Percentiles rank a stretch among this genome's conserved stretches.
These are phyloP conservation scores for Echinarachnius parma DNA, from an alignment of 53 echinoderm and acorn worm genomes.

Conservation along the genomic window DNA sequence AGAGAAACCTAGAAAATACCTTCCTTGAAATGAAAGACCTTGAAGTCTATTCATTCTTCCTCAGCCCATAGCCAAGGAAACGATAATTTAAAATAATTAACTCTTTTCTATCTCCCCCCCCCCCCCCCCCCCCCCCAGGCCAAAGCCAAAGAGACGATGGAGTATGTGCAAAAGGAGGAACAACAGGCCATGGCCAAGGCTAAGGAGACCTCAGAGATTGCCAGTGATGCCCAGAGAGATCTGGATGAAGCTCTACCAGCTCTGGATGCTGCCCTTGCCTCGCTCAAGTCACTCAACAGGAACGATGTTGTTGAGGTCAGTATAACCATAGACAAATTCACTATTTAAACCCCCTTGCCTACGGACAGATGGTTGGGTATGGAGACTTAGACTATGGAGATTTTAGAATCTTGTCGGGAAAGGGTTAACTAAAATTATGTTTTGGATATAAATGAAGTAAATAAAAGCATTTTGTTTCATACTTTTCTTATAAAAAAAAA, in stretches of 20 bases:
- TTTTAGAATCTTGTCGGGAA: too few species aligned
- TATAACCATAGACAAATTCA: too few species aligned
- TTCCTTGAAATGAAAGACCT: too few species aligned
- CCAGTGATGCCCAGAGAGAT: slow-evolving; percentile 89
- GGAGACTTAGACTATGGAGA: too few species aligned
- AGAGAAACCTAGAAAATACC: slow-evolving; percentile 88
- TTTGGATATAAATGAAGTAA: too few species aligned
- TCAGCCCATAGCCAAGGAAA: too few species aligned
- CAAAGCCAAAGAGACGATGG: slow-evolving; percentile 87
- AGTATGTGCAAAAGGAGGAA: slow-evolving; percentile 96
- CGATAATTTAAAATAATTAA: not conserved
- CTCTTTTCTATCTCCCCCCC: not conserved
- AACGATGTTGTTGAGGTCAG: slow-evolving; percentile 95
- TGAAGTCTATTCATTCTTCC: too few species aligned
- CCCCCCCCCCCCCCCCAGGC: not conserved
- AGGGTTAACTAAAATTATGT: too few species aligned
- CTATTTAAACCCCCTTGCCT: too few species aligned
- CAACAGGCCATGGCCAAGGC: slow-evolving; percentile 90
- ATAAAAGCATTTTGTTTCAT: too few species aligned
- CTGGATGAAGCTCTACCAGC: slow-evolving; percentile 91
- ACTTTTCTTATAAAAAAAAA: too few species aligned
- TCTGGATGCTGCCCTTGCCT: slow-evolving; percentile 90
- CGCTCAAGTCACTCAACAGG: slow-evolving; percentile 94
- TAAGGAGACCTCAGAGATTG: slow-evolving; percentile 88
- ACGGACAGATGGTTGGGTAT: too few species aligned